Conservation (phyloP, 2,113 vertebrate species). For the Bubo blakistoni region DNA sequence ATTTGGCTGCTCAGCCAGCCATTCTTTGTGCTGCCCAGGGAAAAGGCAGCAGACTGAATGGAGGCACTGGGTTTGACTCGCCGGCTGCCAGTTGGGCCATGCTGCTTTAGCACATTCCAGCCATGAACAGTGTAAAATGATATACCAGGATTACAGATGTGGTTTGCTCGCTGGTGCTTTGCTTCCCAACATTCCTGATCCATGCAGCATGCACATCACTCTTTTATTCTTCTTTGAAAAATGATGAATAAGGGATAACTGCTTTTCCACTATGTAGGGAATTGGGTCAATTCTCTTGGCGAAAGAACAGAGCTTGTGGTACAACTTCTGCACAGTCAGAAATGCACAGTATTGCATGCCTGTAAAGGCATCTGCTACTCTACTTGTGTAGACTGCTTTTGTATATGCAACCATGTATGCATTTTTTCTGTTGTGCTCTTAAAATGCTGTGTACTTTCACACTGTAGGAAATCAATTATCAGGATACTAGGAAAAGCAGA, state of each 20-base stretch:
- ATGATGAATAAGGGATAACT: not conserved
- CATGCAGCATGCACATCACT: not conserved
- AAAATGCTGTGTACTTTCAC: not conserved
- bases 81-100: not conserved
- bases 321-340: not conserved
- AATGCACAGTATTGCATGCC: not conserved
- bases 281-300: not conserved
- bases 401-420: not conserved
- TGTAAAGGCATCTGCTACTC: not conserved
- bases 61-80: not conserved
- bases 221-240: not conserved
- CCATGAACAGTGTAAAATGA: not conserved
- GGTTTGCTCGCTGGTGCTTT: not conserved
- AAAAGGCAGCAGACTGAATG: not conserved
- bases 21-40: not conserved
- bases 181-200: not conserved
- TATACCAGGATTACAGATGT: conserved; percentile 9
- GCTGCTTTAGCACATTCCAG: conserved; percentile 51
- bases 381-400: not conserved
- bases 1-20: not conserved
- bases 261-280: not conserved
- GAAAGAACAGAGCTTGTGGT: not conserved
- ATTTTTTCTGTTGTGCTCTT: not conserved
- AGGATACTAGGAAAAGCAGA: not conserved
- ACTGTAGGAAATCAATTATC: not conserved